These are phyloP conservation scores for Drosophila nebulosa DNA, from an alignment of 1,140 invertebrate genomes.

Conservation along the genomic window DNA sequence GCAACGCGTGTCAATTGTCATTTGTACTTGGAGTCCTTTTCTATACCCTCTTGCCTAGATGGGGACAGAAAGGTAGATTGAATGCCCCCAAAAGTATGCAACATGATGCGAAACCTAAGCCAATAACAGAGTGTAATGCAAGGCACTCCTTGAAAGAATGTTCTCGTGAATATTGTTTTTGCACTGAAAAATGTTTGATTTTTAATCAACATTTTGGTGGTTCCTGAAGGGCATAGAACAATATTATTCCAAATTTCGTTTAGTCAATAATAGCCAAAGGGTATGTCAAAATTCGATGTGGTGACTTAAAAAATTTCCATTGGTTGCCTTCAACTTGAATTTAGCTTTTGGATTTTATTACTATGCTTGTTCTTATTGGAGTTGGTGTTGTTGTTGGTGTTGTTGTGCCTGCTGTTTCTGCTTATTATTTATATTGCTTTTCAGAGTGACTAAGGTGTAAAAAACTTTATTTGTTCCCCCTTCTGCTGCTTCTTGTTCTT, in stretches of 20 bases:
- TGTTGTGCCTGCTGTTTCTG: slow-evolving; percentile 21
- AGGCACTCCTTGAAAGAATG: no score
- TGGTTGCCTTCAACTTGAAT: slow-evolving; percentile 36
- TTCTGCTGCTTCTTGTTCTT: neutral
- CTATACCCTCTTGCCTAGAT: neutral
- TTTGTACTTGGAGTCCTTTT: slow-evolving; percentile 34
- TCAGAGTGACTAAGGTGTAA: slow-evolving; percentile 39
- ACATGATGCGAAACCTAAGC: neutral
- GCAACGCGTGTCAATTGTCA: slow-evolving; percentile 65
- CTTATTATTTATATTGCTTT: slow-evolving; percentile 68
- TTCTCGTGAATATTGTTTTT: no score
- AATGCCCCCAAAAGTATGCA: neutral
- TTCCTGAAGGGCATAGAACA: no score
- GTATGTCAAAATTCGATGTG: neutral
- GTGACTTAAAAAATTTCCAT: neutral
- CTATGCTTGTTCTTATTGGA: slow-evolving; percentile 37
- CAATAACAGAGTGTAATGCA: no score
- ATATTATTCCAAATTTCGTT: no score
- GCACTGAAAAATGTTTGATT: no score
- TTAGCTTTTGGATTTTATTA: slow-evolving; percentile 61
- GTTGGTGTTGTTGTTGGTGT: slow-evolving; percentile 3
- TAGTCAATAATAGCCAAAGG: neutral
- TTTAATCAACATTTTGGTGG: no score
- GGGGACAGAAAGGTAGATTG: neutral
- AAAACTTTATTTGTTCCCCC: slow-evolving; percentile 34